Base-by-base conservation (phyloP, 2,888 invertebrate species). In the Drosophila peninsularis region DNA sequence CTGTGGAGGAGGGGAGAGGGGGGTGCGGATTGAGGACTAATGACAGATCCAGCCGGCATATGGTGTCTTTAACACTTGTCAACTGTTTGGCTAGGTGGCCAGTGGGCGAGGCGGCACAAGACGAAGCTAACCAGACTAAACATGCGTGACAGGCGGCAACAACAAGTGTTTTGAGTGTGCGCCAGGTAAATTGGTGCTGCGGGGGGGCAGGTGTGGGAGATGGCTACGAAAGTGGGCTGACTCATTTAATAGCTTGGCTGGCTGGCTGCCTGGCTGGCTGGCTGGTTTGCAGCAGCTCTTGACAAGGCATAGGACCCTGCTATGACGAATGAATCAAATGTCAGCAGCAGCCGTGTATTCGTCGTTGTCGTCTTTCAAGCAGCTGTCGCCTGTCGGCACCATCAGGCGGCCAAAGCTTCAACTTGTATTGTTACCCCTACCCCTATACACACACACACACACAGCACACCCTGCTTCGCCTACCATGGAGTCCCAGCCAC, bases 251-350 rank as follows among this genome's bases (percentile, higher is more conserved):
- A 75, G 79, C 58, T 61, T 62, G 39, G 50, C 42, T 73, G 66
- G 67, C 7, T 30, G 5, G 30, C 30, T 30, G 30, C 67, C 53
- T 69, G 71, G 52, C 45, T 62, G 68, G 11, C 53, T 52, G 68
- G 54, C 61, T 52, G 42, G 50, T 39, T 73, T 62, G 67, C 71
- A 60, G 60, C 74, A 66, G 76, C 73, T 69, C 78, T 41, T 45
- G 27, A 56, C 37, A 24, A 64, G 44, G 56, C 42, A 69, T 56
- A 24, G 61, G 62, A 54, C 66, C 80, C 60, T 63, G 80, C 82
- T 83, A 91, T 90, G 90, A 91, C 90, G 91, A 90, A 91, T 91
- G 91, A 90, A 90, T 87, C 91, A 91, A 91, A 90, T 90, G 90
- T 90, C 91, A 90, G 84, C 77, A 87, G 83, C 90, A 91, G 75